A percentile compares a stretch with the other conserved stretches of the same genome.
Conservation (phyloP, 2,797 vertebrate species). For the Melanotaenia parkinsoni region DNA sequence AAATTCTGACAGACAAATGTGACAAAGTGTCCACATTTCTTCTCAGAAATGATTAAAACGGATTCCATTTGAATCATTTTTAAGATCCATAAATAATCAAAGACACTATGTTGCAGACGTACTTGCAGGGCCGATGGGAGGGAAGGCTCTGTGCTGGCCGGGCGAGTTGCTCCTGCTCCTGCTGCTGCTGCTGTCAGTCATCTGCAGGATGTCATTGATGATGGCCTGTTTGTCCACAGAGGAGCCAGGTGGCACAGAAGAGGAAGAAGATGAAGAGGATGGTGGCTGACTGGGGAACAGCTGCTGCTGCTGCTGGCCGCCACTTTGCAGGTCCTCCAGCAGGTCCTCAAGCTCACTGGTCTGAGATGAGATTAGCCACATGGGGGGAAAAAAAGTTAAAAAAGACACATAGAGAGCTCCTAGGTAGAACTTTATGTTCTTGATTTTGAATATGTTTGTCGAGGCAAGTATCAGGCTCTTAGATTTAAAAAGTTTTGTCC, state of each 20-base stretch:
- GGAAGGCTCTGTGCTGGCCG: slow-evolving; percentile 84
- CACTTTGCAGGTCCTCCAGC: slow-evolving; percentile 94
- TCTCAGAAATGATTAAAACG: neutral
- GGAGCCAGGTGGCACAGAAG: slow-evolving; percentile 53
- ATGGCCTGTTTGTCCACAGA: slow-evolving; percentile 95
- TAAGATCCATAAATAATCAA: neutral
- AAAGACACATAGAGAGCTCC: neutral
- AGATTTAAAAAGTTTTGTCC: neutral
- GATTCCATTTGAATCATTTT: neutral
- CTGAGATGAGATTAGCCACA: slow-evolving; percentile 80
- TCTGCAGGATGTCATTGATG: slow-evolving; percentile 97
- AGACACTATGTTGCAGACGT: neutral
- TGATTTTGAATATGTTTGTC: neutral
- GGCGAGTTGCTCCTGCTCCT: slow-evolving; percentile 30
- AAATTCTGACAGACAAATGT: neutral
- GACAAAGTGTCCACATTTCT: neutral
- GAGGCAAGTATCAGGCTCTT: neutral
- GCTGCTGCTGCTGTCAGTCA: slow-evolving; percentile 81
- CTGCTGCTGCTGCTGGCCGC: slow-evolving; percentile 75
- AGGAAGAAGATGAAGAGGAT: slow-evolving; percentile 75
- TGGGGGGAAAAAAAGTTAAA: neutral
- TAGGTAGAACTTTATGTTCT: neutral
- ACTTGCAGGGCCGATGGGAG: slow-evolving; percentile 78
- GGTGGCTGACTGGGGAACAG: slow-evolving; percentile 49
- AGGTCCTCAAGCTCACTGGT: slow-evolving; percentile 94